Percentiles rank a stretch among this genome's conserved stretches.
Evolutionary conservation across 92 coral and sea anemone species (phyloP).

Genomic region (Umimayanthus kanabou): DNA sequence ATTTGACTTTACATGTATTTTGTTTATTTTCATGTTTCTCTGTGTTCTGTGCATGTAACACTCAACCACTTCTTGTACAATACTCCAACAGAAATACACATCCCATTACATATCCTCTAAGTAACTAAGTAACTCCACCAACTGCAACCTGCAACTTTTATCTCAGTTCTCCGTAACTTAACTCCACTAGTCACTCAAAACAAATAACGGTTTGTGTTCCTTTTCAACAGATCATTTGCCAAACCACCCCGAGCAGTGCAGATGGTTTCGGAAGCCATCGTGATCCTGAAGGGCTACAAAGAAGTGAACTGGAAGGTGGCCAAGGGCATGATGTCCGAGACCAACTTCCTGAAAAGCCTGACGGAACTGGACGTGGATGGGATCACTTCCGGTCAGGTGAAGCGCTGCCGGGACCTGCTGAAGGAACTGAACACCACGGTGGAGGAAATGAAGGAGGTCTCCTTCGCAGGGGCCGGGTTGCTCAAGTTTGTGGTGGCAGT

Average conservation of each 20-base stretch:
- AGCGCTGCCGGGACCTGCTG: slow-evolving; percentile 86
- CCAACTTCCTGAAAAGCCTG: slow-evolving; percentile 91
- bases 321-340: slow-evolving; percentile 99
- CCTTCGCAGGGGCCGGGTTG: slow-evolving; percentile 92
- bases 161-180: neutral
- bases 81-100: neutral
- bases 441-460: slow-evolving; percentile 95
- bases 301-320: slow-evolving; percentile 97
- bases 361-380: slow-evolving; percentile 99
- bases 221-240: slow-evolving; percentile 83
- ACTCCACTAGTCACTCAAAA: neutral
- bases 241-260: slow-evolving; percentile 99
- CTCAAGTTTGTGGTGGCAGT: slow-evolving; percentile 95
- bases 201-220: neutral
- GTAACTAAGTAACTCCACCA: too few species aligned
- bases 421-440: slow-evolving; percentile 88
- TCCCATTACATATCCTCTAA: neutral
- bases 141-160: neutral
- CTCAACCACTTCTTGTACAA: neutral
- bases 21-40: neutral
- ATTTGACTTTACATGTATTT: neutral
- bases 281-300: slow-evolving; percentile 90
- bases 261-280: slow-evolving; percentile 98
- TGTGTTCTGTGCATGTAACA: neutral
- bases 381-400: slow-evolving; percentile 84